Evolutionary conservation across 1,140 invertebrate genomes (phyloP).

Genomic region (Drosophila parabipectinata): DNA sequence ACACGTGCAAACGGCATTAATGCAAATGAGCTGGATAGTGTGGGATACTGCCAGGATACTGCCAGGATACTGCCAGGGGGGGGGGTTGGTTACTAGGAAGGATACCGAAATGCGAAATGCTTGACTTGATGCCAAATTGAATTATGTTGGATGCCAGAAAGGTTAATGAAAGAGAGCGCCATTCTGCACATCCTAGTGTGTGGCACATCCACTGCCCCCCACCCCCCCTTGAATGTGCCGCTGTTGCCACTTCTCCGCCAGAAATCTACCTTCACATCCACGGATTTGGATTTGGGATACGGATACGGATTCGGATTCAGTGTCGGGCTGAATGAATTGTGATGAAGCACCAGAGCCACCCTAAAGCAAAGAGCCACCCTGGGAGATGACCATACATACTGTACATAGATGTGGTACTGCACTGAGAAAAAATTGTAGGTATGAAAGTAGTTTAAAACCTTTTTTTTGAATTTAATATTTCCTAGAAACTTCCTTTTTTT

Average conservation of each 20-base stretch:
- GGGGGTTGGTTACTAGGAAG: neutral
- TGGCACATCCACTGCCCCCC: neutral
- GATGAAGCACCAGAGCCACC: conserved; percentile 42
- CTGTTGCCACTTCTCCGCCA: neutral
- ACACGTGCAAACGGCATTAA: conserved; percentile 68
- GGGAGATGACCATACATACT: conserved; percentile 35
- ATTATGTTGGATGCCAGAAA: conserved; percentile 76
- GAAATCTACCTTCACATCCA: neutral
- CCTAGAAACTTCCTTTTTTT: too few relatives aligned
- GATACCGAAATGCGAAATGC: conserved; percentile 34
- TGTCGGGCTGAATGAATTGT: conserved; percentile 55
- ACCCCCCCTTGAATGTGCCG: neutral
- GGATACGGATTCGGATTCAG: conserved; percentile 27
- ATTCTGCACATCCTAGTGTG: conserved; percentile 6
- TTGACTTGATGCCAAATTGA: conserved; percentile 75
- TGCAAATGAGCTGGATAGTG: conserved; percentile 63
- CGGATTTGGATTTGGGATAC: conserved; percentile 29
- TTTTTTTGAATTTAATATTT: too few relatives aligned
- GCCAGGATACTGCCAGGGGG: conserved; percentile 1
- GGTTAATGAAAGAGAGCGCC: conserved; percentile 74
- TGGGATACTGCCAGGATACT: conserved; percentile 6
- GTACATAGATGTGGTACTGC: conserved; percentile 27
- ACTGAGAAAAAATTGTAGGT: neutral
- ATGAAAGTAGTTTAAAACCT: neutral
- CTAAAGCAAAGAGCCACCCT: conserved; percentile 15